A percentile compares a stretch with the other conserved stretches of the same genome.
Conservation (phyloP, 2,888 invertebrate species). For the Spatulosminthurus flaviceps region DNA sequence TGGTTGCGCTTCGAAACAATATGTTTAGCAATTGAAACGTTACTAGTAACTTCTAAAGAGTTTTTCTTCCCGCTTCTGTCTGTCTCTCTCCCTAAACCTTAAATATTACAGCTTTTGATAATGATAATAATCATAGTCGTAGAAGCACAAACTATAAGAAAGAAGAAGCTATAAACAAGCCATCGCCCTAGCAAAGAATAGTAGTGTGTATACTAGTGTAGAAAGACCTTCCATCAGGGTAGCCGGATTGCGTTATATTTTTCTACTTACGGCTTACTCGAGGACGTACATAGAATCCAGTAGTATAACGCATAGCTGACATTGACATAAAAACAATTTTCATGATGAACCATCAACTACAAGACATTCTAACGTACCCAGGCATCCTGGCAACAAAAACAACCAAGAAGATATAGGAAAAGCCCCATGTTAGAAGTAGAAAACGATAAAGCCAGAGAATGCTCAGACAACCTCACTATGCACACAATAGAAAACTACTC, state of each 20-base stretch:
- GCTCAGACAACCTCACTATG: no score
- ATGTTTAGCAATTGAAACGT: no score
- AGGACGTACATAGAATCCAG: no score
- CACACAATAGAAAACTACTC: no score
- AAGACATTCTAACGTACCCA: not conserved
- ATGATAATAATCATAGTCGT: no score
- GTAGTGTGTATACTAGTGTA: not conserved
- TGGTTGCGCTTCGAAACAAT: no score
- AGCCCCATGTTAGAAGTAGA: not conserved
- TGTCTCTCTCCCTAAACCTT: no score
- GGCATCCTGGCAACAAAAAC: not conserved
- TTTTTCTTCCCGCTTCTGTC: no score
- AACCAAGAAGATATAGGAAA: not conserved
- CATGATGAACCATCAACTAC: slow-evolving; percentile 15
- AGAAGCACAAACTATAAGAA: no score
- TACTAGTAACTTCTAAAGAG: no score
- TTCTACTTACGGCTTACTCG: slow-evolving; percentile 11
- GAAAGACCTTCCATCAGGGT: not conserved
- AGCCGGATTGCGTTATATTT: slow-evolving; percentile 23
- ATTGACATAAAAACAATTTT: slow-evolving; percentile 9
- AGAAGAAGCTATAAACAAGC: not conserved
- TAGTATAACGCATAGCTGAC: not conserved
- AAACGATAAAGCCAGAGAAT: not conserved
- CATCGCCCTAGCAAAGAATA: not conserved
- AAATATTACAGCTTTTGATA: no score